Conservation (phyloP, 2,797 vertebrate species). For the Epinephelus awoara region DNA sequence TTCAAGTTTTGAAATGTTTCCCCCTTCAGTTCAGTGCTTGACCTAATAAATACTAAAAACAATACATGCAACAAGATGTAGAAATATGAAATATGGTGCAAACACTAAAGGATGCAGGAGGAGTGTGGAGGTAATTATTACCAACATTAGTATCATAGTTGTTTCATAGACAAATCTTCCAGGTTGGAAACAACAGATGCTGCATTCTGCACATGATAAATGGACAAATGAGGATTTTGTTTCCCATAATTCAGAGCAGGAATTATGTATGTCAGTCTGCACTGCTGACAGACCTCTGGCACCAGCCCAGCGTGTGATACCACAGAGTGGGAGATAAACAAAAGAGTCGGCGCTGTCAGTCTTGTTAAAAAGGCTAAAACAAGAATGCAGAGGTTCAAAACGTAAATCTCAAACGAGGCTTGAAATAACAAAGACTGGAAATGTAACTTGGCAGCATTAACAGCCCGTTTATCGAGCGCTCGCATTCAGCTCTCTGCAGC, state of each 20-base stretch:
- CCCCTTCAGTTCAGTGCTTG: no score
- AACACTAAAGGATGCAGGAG: no score
- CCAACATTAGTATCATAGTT: no score
- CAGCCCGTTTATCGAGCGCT: constrained; percentile 55
- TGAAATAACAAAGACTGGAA: constrained; percentile 54
- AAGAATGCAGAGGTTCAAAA: neutral
- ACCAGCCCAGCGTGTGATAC: neutral
- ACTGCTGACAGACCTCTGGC: constrained; percentile 33
- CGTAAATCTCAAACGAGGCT: constrained; percentile 37
- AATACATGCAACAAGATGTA: no score
- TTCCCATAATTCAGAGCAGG: constrained; percentile 13
- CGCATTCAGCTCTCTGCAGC: constrained; percentile 46
- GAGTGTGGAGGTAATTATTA: no score
- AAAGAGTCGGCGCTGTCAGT: neutral
- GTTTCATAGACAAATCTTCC: no score
- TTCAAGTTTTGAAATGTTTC: no score
- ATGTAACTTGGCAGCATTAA: constrained; percentile 56
- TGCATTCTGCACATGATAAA: constrained; percentile 4
- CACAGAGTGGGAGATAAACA: constrained; percentile 22
- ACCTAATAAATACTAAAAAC: no score
- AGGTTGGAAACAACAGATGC: neutral
- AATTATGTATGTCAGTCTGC: neutral
- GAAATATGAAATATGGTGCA: no score
- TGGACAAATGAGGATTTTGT: neutral
- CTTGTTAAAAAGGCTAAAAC: constrained; percentile 39